Evolutionary conservation across 2,113 vertebrate species (phyloP), one percentile per base, ranked within the genome.

Genomic region (Gavialis gangeticus): DNA sequence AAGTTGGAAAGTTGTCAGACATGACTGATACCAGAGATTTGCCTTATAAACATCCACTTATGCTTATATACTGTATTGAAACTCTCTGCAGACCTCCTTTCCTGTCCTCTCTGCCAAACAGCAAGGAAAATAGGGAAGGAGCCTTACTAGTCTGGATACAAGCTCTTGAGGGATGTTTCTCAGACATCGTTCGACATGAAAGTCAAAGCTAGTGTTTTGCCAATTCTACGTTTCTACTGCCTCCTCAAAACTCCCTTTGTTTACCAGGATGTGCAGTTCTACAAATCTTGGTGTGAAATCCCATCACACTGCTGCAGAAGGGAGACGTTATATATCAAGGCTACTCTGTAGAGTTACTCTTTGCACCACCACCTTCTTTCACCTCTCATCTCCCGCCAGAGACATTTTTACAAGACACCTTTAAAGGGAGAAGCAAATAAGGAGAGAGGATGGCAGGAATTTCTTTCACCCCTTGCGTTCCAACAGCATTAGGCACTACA

Each of bases 391-490:
- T 85, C 80, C 79, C 57, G 10, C 34, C 89, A 64, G 80, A 89
- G 90, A 57, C 27, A 73, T 84, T 87, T 94, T 93, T 75, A 59
- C 5, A 28, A 75, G 34, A 12, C 0, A 10, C 55, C 79, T 84
- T 79, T 69, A 69, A 3, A 69, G n/a, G 28, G 10, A 69, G 4
- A 18, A 46, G 57, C 25, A 82, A 77, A 24, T 11, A 81, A 84
- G 94, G 75, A 95, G 69, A 79, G 67, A 59, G 92, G 88, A 92
- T 90, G 91, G 81, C 94, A 94, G 90, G 87, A 14, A 46, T 84
- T 21, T 69, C 83, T 6, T 34, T 16, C 59, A 37, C n/a, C 34
- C 81, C 15, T 62, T 64, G 57, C 12, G 80, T 56, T 80, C 84
- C 90, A 91, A 83, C 34, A 37, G 34, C 34, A 37, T 30, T 37